Percentiles rank a stretch among this genome's conserved stretches.
Evolutionary conservation across 2,113 vertebrate species (phyloP).

Genomic region (Carollia perspicillata): DNA sequence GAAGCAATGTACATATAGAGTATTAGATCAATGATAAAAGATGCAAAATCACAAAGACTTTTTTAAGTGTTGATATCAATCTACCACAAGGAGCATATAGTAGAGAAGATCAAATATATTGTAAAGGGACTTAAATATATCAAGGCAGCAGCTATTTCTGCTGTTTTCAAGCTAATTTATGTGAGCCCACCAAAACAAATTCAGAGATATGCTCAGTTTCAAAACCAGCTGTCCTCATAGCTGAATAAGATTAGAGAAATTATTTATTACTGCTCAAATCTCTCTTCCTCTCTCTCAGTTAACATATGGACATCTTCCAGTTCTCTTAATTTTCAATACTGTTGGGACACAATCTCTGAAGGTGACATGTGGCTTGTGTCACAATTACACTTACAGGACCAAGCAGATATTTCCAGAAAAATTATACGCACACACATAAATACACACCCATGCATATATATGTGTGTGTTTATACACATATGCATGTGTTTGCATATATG

Average conservation of each 20-base stretch:
- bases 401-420: slow-evolving; percentile 72
- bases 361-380: slow-evolving; percentile 74
- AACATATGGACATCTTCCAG: slow-evolving; percentile 74
- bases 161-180: slow-evolving; percentile 49
- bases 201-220: slow-evolving; percentile 48
- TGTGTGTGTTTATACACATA: not conserved
- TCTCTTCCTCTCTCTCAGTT: slow-evolving; percentile 51
- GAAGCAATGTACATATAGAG: not conserved
- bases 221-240: slow-evolving; percentile 50
- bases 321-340: slow-evolving; percentile 79
- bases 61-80: not conserved
- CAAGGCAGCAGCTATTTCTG: not conserved
- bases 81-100: not conserved
- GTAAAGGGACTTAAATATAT: not conserved
- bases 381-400: slow-evolving; percentile 72
- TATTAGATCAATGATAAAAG: not conserved
- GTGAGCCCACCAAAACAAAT: slow-evolving; percentile 57
- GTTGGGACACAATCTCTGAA: slow-evolving; percentile 74
- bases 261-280: slow-evolving; percentile 64
- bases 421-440: not conserved
- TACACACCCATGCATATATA: too few species aligned
- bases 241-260: slow-evolving; percentile 53
- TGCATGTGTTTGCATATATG: not conserved
- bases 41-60: not conserved
- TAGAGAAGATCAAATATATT: not conserved